Evolutionary conservation across 2,113 vertebrate species (phyloP).

Genomic region (Epinephelus lanceolatus): DNA sequence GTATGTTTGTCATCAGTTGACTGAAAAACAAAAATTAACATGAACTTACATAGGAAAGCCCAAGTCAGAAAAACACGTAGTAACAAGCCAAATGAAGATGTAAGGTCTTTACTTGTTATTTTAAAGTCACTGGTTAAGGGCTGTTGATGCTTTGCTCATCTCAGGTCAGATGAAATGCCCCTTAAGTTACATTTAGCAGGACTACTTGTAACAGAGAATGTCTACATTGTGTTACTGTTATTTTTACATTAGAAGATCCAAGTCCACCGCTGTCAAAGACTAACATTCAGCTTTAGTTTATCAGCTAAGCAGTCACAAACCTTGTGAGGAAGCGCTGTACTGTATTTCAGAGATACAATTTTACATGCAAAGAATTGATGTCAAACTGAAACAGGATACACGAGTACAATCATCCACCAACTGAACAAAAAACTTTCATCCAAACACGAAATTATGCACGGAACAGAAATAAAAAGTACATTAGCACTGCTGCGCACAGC

Average conservation of each 20-base stretch:
- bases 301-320: too few relatives aligned
- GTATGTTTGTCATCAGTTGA: too few relatives aligned
- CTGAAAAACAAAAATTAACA: too few relatives aligned
- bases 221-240: background rate
- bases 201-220: background rate
- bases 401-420: conserved; percentile 12
- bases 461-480: conserved; percentile 48
- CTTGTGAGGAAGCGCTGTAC: too few relatives aligned
- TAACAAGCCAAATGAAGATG: too few relatives aligned
- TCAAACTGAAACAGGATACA: conserved; percentile 17
- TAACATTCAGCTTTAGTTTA: background rate
- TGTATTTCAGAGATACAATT: background rate
- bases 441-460: conserved; percentile 28
- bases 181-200: background rate
- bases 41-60: too few relatives aligned
- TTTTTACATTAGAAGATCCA: background rate
- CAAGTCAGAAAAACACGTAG: too few relatives aligned
- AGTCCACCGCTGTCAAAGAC: background rate
- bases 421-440: conserved; percentile 9
- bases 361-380: conserved; percentile 10
- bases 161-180: too few relatives aligned
- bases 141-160: too few relatives aligned
- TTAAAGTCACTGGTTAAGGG: too few relatives aligned
- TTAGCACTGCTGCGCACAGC: conserved; percentile 46
- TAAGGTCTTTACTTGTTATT: too few relatives aligned